Evolutionary conservation across 2,797 vertebrate species (phyloP).

Genomic region (Neopelma chrysocephalum): DNA sequence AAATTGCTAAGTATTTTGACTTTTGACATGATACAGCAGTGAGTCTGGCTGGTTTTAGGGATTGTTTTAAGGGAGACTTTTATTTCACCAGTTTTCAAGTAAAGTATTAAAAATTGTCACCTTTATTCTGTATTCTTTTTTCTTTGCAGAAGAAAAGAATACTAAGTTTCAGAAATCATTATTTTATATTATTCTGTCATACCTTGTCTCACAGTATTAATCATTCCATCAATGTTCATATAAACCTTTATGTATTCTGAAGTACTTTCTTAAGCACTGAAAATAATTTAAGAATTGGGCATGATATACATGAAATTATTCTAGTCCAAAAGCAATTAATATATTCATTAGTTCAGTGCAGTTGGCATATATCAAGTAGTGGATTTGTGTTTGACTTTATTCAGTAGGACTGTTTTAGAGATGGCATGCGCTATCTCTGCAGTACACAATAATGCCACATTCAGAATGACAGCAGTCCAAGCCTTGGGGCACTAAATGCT

Average conservation of each 20-base stretch:
- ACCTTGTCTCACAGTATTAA: background rate
- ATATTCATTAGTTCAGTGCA: conserved; percentile 46
- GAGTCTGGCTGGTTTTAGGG: background rate
- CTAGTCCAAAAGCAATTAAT: conserved; percentile 68
- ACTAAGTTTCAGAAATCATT: background rate
- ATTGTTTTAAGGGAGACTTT: background rate
- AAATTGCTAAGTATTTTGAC: background rate
- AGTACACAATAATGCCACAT: conserved; percentile 69
- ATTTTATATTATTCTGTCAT: background rate
- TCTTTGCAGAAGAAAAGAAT: background rate
- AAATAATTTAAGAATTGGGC: background rate
- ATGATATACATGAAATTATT: conserved; percentile 34
- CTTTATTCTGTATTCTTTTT: background rate
- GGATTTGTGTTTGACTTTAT: conserved; percentile 76
- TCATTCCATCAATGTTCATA: background rate
- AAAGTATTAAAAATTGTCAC: background rate
- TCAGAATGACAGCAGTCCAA: conserved; percentile 75
- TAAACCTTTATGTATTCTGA: background rate
- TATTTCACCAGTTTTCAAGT: background rate
- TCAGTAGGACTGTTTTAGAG: conserved; percentile 67
- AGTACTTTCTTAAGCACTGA: background rate
- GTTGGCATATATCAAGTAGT: conserved; percentile 59
- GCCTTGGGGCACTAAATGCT: conserved; percentile 72
- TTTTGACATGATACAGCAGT: background rate
- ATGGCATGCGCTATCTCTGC: conserved; percentile 54